Percentiles rank a stretch among this genome's conserved stretches.
Conservation (phyloP, 2,888 invertebrate species). For the Trissonchulus latispiculum region DNA sequence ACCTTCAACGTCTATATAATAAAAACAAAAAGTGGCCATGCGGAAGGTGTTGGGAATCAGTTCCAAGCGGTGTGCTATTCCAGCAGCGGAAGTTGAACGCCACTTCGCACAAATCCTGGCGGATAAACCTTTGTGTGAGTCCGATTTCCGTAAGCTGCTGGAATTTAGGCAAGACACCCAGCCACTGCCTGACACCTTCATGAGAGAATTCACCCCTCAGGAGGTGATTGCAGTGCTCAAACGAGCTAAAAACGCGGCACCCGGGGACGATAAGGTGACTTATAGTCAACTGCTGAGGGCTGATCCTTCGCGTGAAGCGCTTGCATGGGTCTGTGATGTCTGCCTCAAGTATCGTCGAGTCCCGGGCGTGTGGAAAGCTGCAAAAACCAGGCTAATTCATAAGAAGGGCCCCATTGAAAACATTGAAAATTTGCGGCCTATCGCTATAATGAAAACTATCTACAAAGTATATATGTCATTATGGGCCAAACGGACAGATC, state of each 20-base stretch:
- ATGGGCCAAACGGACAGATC: not conserved
- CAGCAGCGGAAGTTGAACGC: not conserved
- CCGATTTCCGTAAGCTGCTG: too few species aligned
- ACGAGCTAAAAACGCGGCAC: not conserved
- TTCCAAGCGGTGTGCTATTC: not conserved
- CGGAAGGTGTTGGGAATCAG: not conserved
- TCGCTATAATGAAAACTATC: slow-evolving; percentile 28
- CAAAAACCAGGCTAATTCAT: slow-evolving; percentile 30
- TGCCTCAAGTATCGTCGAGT: slow-evolving; percentile 23
- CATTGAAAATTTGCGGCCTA: slow-evolving; percentile 35
- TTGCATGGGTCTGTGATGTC: not conserved
- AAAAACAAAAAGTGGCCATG: not conserved
- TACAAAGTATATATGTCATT: slow-evolving; percentile 28
- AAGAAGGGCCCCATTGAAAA: slow-evolving; percentile 34
- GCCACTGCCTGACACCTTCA: not conserved
- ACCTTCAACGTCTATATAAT: not conserved
- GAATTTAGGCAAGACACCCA: too few species aligned
- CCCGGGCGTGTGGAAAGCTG: slow-evolving; percentile 27
- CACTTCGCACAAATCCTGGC: not conserved
- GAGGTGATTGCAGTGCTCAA: not conserved
- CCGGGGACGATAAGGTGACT: not conserved
- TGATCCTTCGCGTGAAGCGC: slow-evolving; percentile 5
- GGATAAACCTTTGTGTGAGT: too few species aligned
- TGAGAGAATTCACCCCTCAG: not conserved
- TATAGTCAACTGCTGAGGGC: slow-evolving; percentile 6